Evolutionary conservation across 2,888 invertebrate genomes (phyloP), one percentile per base, ranked within the genome.

Genomic region (Himalopsyche kuldschensis): DNA sequence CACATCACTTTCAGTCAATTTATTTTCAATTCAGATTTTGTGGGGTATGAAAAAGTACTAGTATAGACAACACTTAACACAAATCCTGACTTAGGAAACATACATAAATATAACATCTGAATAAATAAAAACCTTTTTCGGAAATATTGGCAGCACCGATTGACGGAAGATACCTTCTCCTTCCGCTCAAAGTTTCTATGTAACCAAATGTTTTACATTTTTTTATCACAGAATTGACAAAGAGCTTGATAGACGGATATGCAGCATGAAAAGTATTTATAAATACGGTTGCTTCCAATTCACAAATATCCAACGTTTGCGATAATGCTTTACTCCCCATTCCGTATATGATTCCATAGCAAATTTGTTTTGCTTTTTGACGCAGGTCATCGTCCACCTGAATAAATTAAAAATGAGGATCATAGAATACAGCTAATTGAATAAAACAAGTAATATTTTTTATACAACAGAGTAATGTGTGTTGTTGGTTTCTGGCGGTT

Each of bases 311-410:
- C 47, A 99, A 91, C 86, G 95, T 94, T 84, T 96, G 96, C 0
- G 96, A 94, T 41, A 99, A 91, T 0, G 96, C 93, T 88, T 94
- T 96, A 84, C 94, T 92, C 2, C 99, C 98, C 95, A 99, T 99
- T 8, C 99, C 99, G 89, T 99, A 99, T 83, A 99, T 95, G 88
- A 99, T 97, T 6, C 98, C 99, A 90, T 99, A 99, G 89, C 98
- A 98, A 41, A 99, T 93, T 90, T 97, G 95, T 90, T 98, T 98
- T 4, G 98, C 96, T 88, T 95, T 95, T 88, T 97, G 96, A 76
- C 99, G 93, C 87, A 97, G 92, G 83, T 93, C 93, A 82, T 95
- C 94, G 55, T 95, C 94, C 0, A 99, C 95, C 93, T 94, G 87
- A 82, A 83, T 86, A 24, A 69, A 15, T 27, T 15, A 69, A 11